These are phyloP conservation scores for Denticeps clupeoides DNA, from an alignment of 2,797 vertebrate genomes.

Conservation along the genomic window DNA sequence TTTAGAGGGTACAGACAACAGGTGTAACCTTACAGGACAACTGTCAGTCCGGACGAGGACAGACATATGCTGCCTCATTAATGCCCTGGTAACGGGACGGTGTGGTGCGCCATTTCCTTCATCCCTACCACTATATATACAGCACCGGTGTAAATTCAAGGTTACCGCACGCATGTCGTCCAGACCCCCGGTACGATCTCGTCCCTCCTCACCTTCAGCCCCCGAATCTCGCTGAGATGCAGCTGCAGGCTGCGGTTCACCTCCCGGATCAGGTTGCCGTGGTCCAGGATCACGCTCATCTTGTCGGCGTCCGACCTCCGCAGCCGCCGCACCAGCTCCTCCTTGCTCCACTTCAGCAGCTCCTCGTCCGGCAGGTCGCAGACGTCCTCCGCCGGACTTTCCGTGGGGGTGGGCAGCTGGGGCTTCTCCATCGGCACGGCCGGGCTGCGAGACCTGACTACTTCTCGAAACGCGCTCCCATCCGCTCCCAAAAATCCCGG, in stretches of 20 bases:
- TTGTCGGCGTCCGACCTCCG: constrained; percentile 88
- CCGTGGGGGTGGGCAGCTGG: constrained; percentile 59
- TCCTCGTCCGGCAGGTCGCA: constrained; percentile 86
- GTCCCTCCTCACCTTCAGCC: constrained; percentile 82
- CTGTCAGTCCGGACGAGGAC: no score
- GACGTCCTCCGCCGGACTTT: constrained; percentile 78
- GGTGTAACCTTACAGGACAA: constrained; percentile 6
- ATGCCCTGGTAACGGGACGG: no score
- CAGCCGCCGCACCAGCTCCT: constrained; percentile 85
- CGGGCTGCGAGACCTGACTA: constrained; percentile 43
- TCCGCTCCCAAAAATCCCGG: no score
- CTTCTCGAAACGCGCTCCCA: no score
- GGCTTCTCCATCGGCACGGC: constrained; percentile 58
- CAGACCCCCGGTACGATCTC: constrained; percentile 56
- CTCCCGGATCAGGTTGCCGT: constrained; percentile 95
- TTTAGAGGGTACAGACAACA: constrained; percentile 1
- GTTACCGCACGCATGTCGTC: no score
- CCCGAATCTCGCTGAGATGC: constrained; percentile 93
- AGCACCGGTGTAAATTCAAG: no score
- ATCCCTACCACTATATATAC: no score
- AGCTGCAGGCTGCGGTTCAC: constrained; percentile 95
- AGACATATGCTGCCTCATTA: no score
- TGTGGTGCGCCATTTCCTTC: no score
- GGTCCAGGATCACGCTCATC: constrained; percentile 96
- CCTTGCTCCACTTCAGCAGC: constrained; percentile 88